phyloP scores from a whole-genome alignment of 2,113 vertebrate genomes.

The Sinosuthora webbiana region DNA sequence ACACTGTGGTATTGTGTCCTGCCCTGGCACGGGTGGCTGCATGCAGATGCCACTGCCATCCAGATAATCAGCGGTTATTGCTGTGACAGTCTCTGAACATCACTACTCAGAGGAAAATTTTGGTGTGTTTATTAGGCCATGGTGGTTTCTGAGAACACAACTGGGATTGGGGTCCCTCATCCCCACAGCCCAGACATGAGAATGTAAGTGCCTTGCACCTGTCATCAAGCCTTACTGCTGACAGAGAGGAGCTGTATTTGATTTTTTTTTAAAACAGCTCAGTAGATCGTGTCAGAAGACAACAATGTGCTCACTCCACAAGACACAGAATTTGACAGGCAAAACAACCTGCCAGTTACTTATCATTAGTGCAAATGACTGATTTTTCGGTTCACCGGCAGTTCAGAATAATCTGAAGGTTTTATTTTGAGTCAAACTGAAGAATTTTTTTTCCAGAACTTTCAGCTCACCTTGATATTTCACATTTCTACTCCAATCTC shows the following conservation, averaged over 20 bases:
- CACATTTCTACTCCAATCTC: not conserved
- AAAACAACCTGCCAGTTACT: constrained; percentile 69
- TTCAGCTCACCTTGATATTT: constrained; percentile 41
- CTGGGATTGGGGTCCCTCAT: not conserved
- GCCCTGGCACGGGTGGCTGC: not conserved
- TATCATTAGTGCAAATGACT: constrained; percentile 67
- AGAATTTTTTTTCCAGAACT: constrained; percentile 21
- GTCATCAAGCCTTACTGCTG: not conserved
- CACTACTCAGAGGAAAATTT: not conserved
- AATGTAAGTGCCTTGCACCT: not conserved
- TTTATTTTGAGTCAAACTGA: constrained; percentile 58
- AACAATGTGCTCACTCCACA: constrained; percentile 63
- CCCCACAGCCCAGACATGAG: not conserved
- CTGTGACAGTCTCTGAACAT: not conserved
- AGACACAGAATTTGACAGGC: constrained; percentile 70
- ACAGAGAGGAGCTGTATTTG: not conserved
- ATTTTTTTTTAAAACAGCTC: constrained; percentile 27
- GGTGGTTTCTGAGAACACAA: not conserved
- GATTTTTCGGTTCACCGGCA: constrained; percentile 59
- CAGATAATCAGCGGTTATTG: not conserved
- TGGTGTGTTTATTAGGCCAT: not conserved
- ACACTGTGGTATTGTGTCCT: not conserved
- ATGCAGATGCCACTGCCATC: not conserved
- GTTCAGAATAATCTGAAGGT: constrained; percentile 65
- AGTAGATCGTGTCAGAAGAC: constrained; percentile 59